A percentile compares a stretch with the other conserved stretches of the same genome.
These are phyloP conservation scores for Artemisiospiza belli DNA, from an alignment of 2,113 vertebrate species.

Conservation along the genomic window DNA sequence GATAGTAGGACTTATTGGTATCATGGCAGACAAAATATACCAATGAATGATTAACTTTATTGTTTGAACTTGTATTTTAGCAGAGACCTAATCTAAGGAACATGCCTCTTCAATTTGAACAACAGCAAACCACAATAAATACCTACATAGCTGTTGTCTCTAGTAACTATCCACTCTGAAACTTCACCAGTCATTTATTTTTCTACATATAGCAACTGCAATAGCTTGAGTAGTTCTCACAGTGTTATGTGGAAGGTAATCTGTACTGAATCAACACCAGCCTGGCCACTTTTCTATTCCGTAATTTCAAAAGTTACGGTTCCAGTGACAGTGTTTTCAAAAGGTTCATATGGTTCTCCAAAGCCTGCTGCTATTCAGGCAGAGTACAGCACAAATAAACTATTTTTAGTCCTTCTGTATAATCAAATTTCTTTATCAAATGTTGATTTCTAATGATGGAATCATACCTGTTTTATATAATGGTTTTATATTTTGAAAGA, in stretches of 20 bases:
- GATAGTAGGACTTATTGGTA: neutral
- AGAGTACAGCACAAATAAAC: neutral
- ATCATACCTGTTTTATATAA: neutral
- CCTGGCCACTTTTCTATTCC: neutral
- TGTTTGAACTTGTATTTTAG: neutral
- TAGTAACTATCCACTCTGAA: neutral
- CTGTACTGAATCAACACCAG: neutral
- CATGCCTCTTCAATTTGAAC: neutral
- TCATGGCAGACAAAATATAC: neutral
- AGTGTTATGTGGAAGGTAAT: neutral
- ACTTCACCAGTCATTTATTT: neutral
- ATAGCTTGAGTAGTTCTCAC: neutral
- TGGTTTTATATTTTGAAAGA: neutral
- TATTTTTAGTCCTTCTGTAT: neutral
- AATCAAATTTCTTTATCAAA: neutral
- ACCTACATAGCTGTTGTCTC: neutral
- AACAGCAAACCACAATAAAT: neutral
- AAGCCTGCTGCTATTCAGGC: neutral
- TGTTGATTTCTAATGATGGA: neutral
- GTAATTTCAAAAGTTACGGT: neutral
- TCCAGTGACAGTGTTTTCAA: neutral
- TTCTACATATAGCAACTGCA: neutral
- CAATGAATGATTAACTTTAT: neutral
- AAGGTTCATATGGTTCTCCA: neutral
- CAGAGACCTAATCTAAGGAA: neutral